Evolutionary conservation across 1,140 invertebrate genomes (phyloP).

Genomic region (Bathynomus jamesi): DNA sequence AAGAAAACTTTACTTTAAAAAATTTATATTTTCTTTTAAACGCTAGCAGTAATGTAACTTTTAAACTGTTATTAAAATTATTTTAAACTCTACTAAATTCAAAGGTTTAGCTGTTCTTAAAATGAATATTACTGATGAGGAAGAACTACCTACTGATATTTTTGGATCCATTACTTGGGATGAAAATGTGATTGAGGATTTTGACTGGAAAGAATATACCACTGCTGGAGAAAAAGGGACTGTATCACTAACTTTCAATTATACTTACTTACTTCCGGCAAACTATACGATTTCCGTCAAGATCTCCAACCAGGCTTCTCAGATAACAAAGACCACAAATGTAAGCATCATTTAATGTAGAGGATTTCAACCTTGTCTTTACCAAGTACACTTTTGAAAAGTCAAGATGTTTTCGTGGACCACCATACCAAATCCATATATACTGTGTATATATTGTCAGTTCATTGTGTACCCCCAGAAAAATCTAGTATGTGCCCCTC

Average conservation of each 20-base stretch:
- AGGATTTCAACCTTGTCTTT: too few relatives aligned
- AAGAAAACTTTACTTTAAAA: too few relatives aligned
- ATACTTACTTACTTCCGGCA: not conserved
- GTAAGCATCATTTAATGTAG: not conserved
- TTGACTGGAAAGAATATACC: not conserved
- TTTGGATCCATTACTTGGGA: not conserved
- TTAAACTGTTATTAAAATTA: too few relatives aligned
- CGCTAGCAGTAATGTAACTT: too few relatives aligned
- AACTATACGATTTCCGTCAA: not conserved
- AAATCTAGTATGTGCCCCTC: too few relatives aligned
- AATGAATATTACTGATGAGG: not conserved
- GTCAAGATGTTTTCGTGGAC: too few relatives aligned
- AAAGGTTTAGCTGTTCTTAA: not conserved
- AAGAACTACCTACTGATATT: not conserved
- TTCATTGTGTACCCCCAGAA: too few relatives aligned
- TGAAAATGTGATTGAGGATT: not conserved
- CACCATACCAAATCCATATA: too few relatives aligned
- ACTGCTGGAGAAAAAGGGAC: not conserved
- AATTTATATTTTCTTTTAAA: too few relatives aligned
- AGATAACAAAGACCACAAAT: not conserved
- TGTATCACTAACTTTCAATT: not conserved
- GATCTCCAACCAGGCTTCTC: not conserved
- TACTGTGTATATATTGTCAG: too few relatives aligned
- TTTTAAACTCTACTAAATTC: too few relatives aligned
- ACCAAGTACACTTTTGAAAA: too few relatives aligned